These are phyloP conservation scores for Hydrozoanthus gracilis DNA, from an alignment of 92 coral and sea anemone genomes.

Conservation along the genomic window DNA sequence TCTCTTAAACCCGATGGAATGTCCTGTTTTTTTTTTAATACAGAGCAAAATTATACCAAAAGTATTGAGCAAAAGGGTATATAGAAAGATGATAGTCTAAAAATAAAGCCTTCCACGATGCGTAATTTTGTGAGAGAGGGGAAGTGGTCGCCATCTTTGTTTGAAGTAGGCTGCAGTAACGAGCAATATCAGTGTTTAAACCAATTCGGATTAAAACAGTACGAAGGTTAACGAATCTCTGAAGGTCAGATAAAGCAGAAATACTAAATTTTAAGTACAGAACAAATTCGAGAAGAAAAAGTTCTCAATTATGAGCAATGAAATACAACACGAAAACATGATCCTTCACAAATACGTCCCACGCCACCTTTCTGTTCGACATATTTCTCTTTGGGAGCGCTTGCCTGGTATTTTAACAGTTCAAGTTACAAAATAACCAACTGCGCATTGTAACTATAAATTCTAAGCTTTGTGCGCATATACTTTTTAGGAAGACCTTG, in stretches of 20 bases:
- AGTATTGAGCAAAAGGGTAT: background rate
- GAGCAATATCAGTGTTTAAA: slow-evolving; percentile 24
- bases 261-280: too few relatives aligned
- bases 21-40: background rate
- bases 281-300: too few relatives aligned
- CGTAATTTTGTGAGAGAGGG: background rate
- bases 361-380: background rate
- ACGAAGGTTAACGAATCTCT: too few relatives aligned
- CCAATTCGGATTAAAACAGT: slow-evolving; percentile 37
- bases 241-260: too few relatives aligned
- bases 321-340: background rate
- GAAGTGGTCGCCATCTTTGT: slow-evolving; percentile 23
- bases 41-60: slow-evolving; percentile 8
- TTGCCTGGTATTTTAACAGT: background rate
- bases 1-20: background rate
- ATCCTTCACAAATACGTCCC: background rate
- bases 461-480: slow-evolving; percentile 17
- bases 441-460: slow-evolving; percentile 23
- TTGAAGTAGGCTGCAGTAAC: background rate
- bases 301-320: background rate
- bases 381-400: background rate
- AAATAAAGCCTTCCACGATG: background rate
- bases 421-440: background rate
- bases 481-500: background rate
- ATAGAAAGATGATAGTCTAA: background rate